Evolutionary conservation across 2,113 vertebrate species (phyloP).

Genomic region (Pelusios castaneus): DNA sequence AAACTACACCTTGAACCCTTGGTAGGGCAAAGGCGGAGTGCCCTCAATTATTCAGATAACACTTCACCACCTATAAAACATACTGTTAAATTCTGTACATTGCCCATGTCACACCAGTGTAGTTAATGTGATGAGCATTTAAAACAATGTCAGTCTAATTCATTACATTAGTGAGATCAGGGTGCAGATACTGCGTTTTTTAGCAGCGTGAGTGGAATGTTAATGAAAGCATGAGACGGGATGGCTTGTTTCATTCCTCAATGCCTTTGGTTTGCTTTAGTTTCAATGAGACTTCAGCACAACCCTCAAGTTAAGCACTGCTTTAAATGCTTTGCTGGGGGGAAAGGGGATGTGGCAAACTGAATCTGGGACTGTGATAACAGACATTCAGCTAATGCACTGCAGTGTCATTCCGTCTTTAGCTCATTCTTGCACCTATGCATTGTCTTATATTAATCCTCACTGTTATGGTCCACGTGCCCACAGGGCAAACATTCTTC

Average conservation of each 20-base stretch:
- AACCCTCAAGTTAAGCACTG: not conserved
- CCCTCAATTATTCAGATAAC: too few species aligned
- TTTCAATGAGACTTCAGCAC: not conserved
- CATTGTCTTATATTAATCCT: not conserved
- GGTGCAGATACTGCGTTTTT: too few species aligned
- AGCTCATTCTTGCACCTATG: not conserved
- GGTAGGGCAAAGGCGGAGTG: too few species aligned
- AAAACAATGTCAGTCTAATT: too few species aligned
- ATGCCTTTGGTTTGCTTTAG: not conserved
- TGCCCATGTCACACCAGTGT: too few species aligned
- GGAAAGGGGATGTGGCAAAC: rapidly evolving
- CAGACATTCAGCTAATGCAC: not conserved
- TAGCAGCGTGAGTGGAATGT: too few species aligned
- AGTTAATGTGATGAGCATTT: too few species aligned
- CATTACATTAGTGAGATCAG: too few species aligned
- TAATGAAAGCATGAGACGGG: too few species aligned
- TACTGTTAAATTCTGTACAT: too few species aligned
- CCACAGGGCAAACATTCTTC: rapidly evolving
- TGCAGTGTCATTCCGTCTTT: rapidly evolving
- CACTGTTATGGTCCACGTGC: not conserved
- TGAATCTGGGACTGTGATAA: not conserved
- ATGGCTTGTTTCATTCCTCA: not conserved
- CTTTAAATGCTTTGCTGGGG: not conserved
- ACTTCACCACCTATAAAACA: too few species aligned
- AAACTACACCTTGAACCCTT: too few species aligned